Base-by-base conservation (phyloP, 2,797 vertebrate species). In the Tokudaia muenninki region DNA sequence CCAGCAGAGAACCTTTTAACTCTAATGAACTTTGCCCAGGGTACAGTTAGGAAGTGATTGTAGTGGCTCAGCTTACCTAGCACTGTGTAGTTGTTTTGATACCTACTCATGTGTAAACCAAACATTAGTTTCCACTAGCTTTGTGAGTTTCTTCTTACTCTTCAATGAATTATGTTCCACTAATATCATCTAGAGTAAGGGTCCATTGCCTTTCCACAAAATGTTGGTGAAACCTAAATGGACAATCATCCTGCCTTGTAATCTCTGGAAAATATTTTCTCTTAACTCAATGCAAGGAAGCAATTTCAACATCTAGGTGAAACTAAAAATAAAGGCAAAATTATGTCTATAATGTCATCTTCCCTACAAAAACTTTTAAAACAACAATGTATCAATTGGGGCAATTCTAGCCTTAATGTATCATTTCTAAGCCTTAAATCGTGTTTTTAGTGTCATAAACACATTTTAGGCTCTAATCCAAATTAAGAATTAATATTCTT, bases 401-500 rank as follows among this genome's bases (percentile, higher is more conserved):
- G 3, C 1, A 72, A 72, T 37, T 72, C 34, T 72, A 72, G 34
- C 34, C 59, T n/a, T 2, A 4, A 93, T 47, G 22, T 57, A 57
- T 37, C 41, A 67, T 44, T 44, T 78, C 47, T 90, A 90, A 90
- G 21, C n/a, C 41, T 92, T 77, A 44, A 89, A 81, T 47, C 21
- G 9, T 61, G 9, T 78, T 95, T 87, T 90, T 92, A 78, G 88
- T 75, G 37, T 31, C 29, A 77, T 87, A 83, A 72, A 94, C 34
- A 80, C 24, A n/a, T 65, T 94, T 80, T 80, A 44, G 41, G 31
- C 21, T 87, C 4, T n/a, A 78, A 13, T 78, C 9, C 47, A 61
- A 95, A 29, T 59, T 93, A 75, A 92, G 65, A 94, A 83, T 90
- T 70, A 79, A 65, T 70, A 96, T 84, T 91, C 50, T 78, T 29